Evolutionary conservation across 1,140 invertebrate genomes (phyloP).

Genomic region (Zophobas morio): DNA sequence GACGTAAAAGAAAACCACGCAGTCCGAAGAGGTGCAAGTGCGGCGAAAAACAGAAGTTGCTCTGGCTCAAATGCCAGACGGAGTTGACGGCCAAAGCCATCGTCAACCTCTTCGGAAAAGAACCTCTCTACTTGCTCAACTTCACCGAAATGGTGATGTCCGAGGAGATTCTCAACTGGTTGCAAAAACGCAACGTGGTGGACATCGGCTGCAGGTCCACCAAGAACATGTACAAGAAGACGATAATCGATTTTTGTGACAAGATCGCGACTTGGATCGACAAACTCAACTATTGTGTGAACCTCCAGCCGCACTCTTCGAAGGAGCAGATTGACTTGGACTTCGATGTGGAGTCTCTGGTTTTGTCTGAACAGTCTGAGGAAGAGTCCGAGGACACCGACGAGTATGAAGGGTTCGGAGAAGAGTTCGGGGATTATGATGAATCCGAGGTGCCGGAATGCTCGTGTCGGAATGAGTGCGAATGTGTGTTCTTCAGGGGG

Average conservation of each 20-base stretch:
- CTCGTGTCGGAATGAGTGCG: too few species aligned
- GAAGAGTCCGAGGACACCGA: not conserved
- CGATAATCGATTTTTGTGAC: constrained; percentile 11
- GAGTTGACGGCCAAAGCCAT: not conserved
- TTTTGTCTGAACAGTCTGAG: not conserved
- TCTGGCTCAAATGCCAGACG: not conserved
- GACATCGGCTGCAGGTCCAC: not conserved
- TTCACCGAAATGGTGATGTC: constrained; percentile 24
- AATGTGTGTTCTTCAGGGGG: too few species aligned
- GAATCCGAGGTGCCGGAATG: too few species aligned
- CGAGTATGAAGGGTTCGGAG: too few species aligned
- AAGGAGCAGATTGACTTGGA: constrained; percentile 1
- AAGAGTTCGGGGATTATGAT: too few species aligned
- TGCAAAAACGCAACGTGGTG: constrained; percentile 1
- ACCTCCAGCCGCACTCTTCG: constrained; percentile 9
- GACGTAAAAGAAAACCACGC: constrained; percentile 4
- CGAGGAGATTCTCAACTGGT: constrained; percentile 19
- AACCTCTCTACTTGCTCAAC: constrained; percentile 21
- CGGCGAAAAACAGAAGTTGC: not conserved
- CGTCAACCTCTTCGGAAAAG: constrained; percentile 6
- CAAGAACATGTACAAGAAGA: constrained; percentile 17
- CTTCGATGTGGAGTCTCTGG: not conserved
- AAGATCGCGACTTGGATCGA: constrained; percentile 29
- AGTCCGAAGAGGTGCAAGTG: constrained; percentile 9
- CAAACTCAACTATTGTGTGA: constrained; percentile 23